phyloP scores from a whole-genome alignment of 2,113 vertebrate species.

The Tragelaphus imberbis region DNA sequence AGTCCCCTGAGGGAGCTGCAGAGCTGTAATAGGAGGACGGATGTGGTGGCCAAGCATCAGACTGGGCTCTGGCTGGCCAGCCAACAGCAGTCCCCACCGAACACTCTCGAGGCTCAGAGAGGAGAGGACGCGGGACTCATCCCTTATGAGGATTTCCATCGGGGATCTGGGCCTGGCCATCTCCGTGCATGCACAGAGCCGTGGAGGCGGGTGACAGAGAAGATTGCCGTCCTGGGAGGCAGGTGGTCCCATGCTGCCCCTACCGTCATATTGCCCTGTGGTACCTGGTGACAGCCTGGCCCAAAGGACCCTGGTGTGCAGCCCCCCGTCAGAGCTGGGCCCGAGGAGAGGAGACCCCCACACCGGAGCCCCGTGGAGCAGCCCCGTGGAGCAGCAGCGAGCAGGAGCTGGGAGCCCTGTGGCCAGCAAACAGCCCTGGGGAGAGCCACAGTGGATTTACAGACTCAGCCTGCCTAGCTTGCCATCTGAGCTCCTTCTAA shows the following conservation, averaged over 20 bases:
- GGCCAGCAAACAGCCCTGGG: background rate
- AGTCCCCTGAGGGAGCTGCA: rapidly evolving
- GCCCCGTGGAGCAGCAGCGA: background rate
- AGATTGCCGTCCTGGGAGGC: background rate
- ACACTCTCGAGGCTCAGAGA: rapidly evolving
- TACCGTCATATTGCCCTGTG: rapidly evolving
- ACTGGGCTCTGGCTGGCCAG: rapidly evolving
- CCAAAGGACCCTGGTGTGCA: background rate
- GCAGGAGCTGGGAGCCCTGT: background rate
- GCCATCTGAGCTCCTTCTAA: background rate
- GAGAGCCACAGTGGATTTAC: background rate
- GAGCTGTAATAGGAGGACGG: background rate
- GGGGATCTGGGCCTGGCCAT: background rate
- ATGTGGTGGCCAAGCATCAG: rapidly evolving
- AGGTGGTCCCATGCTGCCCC: background rate
- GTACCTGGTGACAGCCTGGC: background rate
- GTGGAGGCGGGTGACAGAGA: rapidly evolving
- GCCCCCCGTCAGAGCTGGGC: background rate
- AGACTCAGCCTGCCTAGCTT: background rate
- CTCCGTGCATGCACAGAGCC: background rate
- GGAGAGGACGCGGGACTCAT: too few species aligned
- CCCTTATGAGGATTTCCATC: rapidly evolving
- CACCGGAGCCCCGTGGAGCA: background rate
- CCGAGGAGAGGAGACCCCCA: background rate
- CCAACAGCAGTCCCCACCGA: too few species aligned